Base-by-base conservation (phyloP, 2,113 vertebrate genomes). In the Pleuronectes platessa region DNA sequence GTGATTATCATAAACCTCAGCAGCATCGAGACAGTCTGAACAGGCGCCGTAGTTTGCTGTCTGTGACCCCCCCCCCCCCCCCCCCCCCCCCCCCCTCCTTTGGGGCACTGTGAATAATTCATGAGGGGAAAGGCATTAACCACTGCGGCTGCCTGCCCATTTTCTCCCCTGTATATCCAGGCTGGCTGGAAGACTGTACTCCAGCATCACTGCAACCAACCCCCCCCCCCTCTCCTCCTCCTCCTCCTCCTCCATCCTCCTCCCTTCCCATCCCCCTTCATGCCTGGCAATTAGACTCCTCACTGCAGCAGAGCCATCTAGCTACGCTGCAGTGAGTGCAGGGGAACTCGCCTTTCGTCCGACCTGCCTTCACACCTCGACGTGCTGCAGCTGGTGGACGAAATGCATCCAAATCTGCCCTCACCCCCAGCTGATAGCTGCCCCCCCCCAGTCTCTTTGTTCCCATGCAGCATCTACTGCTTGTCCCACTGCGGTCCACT, bases 231-330 rank as follows among this genome's bases (percentile, higher is more conserved):
- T 61, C 55, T 7, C 47, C 47, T 6, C 47, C 47, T 6, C 47
- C 47, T 18, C 47, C 54, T 37, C 35, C 35, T 60, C 53, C 60
- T 27, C 72, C 35, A 12, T 56, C 53, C 68, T 45, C 24, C 58
- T 53, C 67, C 63, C 58, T 55, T 82, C 85, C 80, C 88, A 68
- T 71, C 87, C 78, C 80, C 87, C 88, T 76, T 76, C 82, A 54
- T 87, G 86, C 81, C 76, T 89, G 87, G 82, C 81, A 89, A 84
- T 92, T 83, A 86, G 71, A 82, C 84, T 88, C 63, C 85, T 78
- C 88, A 90, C 89, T 92, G 91, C 91, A 92, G 89, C 81, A 92
- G 63, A 91, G 87, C 87, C 74, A 68, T 77, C 74, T 76, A 65
- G 83, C 76, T 42, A 4, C 27, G 85, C 83, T 88, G 89, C 90